These are phyloP conservation scores for Cephus pygmeus DNA, from an alignment of 2,888 invertebrate genomes.

Conservation along the genomic window DNA sequence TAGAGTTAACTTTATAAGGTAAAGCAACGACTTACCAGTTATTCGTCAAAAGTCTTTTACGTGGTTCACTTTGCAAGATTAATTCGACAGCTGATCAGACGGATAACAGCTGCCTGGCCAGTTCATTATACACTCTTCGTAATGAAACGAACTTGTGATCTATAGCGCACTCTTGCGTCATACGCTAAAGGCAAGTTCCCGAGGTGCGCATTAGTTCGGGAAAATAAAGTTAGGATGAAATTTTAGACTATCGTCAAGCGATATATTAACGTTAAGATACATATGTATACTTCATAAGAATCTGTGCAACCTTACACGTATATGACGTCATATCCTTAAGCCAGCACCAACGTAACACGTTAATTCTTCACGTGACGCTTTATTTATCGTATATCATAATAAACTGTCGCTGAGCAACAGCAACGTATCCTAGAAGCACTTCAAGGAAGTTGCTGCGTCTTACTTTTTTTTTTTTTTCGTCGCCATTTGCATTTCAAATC, in stretches of 20 bases:
- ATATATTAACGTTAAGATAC: neutral
- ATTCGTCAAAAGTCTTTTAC: neutral
- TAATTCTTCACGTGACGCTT: neutral
- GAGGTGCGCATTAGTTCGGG: neutral
- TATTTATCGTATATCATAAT: neutral
- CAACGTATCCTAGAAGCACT: neutral
- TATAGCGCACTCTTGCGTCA: neutral
- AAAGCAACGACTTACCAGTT: neutral
- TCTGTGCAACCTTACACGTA: too few relatives aligned
- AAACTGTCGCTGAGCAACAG: neutral
- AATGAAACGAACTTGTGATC: neutral
- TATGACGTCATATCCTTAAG: neutral
- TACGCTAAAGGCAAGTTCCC: neutral
- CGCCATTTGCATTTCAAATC: constrained; percentile 1
- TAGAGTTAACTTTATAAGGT: too few relatives aligned
- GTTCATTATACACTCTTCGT: neutral
- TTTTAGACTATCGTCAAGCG: neutral
- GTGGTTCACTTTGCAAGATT: neutral
- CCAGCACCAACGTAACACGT: neutral
- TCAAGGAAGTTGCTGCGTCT: neutral
- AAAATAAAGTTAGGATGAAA: neutral
- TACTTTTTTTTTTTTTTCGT: neutral
- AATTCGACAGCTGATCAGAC: neutral
- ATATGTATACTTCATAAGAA: neutral
- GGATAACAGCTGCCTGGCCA: neutral